Evolutionary conservation across 2,113 vertebrate genomes (phyloP).

Genomic region (Cyprinodon variegatus): DNA sequence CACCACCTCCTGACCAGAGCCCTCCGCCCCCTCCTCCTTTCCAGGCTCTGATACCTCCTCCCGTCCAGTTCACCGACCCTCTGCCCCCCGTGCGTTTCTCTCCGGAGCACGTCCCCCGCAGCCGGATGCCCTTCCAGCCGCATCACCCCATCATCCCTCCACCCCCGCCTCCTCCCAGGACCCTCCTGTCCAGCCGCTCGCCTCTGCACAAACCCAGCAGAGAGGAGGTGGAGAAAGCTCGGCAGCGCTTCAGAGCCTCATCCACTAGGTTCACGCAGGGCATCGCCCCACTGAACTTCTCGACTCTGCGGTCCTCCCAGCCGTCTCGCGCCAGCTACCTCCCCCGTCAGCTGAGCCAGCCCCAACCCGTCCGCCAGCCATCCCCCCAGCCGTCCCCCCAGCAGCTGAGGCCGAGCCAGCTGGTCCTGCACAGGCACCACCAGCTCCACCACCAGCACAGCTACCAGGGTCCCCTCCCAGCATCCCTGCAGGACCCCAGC

Average conservation of each 20-base stretch:
- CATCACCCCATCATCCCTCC: conserved; percentile 82
- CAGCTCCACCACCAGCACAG: conserved; percentile 77
- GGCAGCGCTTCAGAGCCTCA: conserved; percentile 51
- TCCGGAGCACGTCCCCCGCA: conserved; percentile 76
- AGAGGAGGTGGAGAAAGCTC: conserved; percentile 51
- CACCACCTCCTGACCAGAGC: conserved; percentile 86
- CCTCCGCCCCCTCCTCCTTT: conserved; percentile 84
- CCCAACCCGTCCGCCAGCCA: conserved; percentile 60
- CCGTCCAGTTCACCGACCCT: conserved; percentile 84
- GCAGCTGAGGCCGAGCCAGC: conserved; percentile 63
- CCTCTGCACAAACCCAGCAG: conserved; percentile 62
- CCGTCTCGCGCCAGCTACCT: conserved; percentile 73
- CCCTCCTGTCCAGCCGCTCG: conserved; percentile 64
- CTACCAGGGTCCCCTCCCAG: conserved; percentile 73
- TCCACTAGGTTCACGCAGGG: conserved; percentile 22
- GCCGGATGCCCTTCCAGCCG: conserved; percentile 79
- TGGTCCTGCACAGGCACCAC: conserved; percentile 74
- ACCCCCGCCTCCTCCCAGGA: conserved; percentile 78
- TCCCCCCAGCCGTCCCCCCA: conserved; percentile 72
- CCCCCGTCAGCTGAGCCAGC: conserved; percentile 76
- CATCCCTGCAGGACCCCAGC: conserved; percentile 55
- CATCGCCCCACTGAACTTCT: conserved; percentile 50
- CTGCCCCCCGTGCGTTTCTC: conserved; percentile 74
- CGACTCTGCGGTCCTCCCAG: conserved; percentile 52
- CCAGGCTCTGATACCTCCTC: conserved; percentile 80